These are phyloP conservation scores for Apamea sordens DNA, from an alignment of 2,888 invertebrate genomes.

Conservation along the genomic window DNA sequence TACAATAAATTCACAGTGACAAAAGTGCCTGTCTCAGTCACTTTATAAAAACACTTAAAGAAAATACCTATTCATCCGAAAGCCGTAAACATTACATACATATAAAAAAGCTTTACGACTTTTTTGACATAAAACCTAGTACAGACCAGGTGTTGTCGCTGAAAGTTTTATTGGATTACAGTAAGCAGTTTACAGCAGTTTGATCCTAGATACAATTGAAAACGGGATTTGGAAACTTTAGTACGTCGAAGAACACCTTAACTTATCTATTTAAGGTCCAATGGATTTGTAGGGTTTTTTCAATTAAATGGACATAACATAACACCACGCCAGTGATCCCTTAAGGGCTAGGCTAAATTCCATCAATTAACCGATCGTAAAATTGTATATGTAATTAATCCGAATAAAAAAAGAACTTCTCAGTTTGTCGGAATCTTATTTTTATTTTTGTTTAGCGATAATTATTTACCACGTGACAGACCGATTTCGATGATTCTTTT, in stretches of 20 bases:
- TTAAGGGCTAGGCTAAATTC: no score
- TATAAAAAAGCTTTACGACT: conserved; percentile 55
- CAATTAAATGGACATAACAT: no score
- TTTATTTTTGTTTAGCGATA: no score
- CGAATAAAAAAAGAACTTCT: no score
- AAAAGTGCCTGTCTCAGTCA: neutral
- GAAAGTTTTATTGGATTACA: conserved; percentile 53
- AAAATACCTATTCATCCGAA: conserved; percentile 56
- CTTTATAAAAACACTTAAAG: conserved; percentile 33
- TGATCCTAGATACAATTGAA: conserved; percentile 21
- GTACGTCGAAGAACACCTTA: neutral
- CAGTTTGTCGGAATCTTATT: no score
- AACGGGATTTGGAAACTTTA: neutral
- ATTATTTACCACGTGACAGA: no score
- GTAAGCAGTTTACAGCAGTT: conserved; percentile 39
- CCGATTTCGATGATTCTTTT: no score
- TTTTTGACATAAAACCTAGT: conserved; percentile 41
- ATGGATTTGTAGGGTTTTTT: no score
- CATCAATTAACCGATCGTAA: no score
- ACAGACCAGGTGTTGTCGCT: conserved; percentile 43
- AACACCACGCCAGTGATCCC: no score
- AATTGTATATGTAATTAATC: no score
- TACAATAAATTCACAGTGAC: conserved; percentile 4
- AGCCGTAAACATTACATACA: conserved; percentile 48
- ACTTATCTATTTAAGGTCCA: no score